Evolutionary conservation across 2,888 invertebrate genomes (phyloP), one percentile per base, ranked within the genome.

Genomic region (Brachypalpus laphriformis): DNA sequence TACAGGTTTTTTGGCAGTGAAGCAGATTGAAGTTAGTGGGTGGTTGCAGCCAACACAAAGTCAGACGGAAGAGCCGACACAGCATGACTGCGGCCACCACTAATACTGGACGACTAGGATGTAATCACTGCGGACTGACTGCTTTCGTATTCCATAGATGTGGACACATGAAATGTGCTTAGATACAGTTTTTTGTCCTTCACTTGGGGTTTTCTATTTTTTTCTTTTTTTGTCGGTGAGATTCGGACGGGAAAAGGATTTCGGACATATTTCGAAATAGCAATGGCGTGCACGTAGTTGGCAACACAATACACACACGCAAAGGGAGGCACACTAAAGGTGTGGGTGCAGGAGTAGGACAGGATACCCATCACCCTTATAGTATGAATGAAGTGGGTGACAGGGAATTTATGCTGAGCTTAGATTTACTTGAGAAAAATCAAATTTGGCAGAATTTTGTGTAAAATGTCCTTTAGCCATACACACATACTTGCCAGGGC

Each of bases 161-260:
- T 63, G 71, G 76, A 81, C 80, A 81, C 85, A 71, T 71, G 71
- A 81, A 76, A 85, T 85, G 85, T 85, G 81, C 85, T 85, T 83
- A 63, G 78, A 78, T 70, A 70, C 56, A 74, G 70, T 74, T 80
- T 83, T 77, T 54, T 74, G 40, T 51, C 28, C 42, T 68, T 47
- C 74, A 57, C 63, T 74, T 57, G 63, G 75, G 63, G 18, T 34
- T 47, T 59, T 31, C 18, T 42, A 8, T 54, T 57, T 28, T 11
- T 22, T 16, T 37, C 40, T 11, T 54, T 57, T 28, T 70, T 16
- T 57, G 40, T 63, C 7, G 51, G n/a, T 45, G 34, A 20, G 56
- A 66, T 42, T 71, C 7, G 56, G 72, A 78, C 40, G 11, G 49
- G 49, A 74, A 80, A 80, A 75, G 80, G 80, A 80, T 85, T 85